A percentile compares a stretch with the other conserved stretches of the same genome.
phyloP scores from a whole-genome alignment of 2,888 invertebrate genomes.

The Microplitis deprimator region DNA sequence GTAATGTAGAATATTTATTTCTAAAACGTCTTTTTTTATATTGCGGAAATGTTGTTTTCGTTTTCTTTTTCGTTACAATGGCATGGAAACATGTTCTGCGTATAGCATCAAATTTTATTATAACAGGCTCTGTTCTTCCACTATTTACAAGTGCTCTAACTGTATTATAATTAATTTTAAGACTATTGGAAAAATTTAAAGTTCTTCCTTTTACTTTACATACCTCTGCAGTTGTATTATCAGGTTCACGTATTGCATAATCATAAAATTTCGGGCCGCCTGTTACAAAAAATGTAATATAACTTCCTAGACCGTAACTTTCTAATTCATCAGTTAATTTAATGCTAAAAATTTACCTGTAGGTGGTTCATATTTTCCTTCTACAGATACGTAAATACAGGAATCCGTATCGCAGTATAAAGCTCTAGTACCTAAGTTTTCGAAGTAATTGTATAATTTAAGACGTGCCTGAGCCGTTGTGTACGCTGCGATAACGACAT shows the following conservation, averaged over 20 bases:
- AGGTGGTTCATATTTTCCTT: conserved; percentile 48
- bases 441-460: conserved; percentile 60
- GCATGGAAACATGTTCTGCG: too few relatives aligned
- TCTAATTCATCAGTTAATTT: conserved; percentile 64
- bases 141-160: too few relatives aligned
- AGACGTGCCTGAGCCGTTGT: conserved; percentile 63
- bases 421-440: conserved; percentile 56
- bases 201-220: conserved; percentile 46
- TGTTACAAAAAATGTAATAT: conserved; percentile 60
- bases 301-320: conserved; percentile 53
- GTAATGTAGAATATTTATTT: too few relatives aligned
- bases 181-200: conserved; percentile 32
- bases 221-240: conserved; percentile 32
- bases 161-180: too few relatives aligned
- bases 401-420: conserved; percentile 67
- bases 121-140: too few relatives aligned
- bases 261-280: conserved; percentile 64
- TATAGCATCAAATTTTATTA: too few relatives aligned
- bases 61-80: too few relatives aligned
- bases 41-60: too few relatives aligned
- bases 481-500: conserved; percentile 63
- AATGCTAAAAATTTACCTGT: conserved; percentile 57
- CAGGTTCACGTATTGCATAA: conserved; percentile 49
- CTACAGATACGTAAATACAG: conserved; percentile 55
- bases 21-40: too few relatives aligned